Conservation (phyloP, 2,113 vertebrate genomes). For the Maccullochella peelii region DNA sequence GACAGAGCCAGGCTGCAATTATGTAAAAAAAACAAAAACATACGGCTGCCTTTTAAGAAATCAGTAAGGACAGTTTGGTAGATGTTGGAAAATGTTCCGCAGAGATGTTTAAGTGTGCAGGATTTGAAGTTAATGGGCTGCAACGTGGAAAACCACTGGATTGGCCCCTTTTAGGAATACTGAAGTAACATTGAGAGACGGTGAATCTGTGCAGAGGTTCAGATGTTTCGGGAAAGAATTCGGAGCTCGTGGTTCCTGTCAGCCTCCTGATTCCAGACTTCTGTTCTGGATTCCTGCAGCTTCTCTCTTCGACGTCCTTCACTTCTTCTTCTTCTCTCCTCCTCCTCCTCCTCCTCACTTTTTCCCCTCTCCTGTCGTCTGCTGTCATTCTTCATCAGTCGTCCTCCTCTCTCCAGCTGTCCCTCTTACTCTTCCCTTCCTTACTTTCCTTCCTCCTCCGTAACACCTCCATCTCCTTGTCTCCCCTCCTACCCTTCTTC, state of each 20-base stretch:
- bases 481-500: background rate
- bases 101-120: constrained; percentile 30
- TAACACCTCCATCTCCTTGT: background rate
- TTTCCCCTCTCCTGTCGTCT: constrained; percentile 8
- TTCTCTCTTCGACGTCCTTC: background rate
- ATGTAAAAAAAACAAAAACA: constrained; percentile 10
- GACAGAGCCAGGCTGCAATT: background rate
- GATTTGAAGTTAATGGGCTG: constrained; percentile 64
- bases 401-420: background rate
- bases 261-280: constrained; percentile 26
- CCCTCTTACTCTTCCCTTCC: background rate
- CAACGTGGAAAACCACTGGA: constrained; percentile 66
- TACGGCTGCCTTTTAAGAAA: background rate
- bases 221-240: constrained; percentile 58
- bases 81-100: constrained; percentile 56
- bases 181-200: constrained; percentile 37
- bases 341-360: constrained; percentile 1
- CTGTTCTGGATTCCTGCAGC: constrained; percentile 45
- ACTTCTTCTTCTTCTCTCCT: background rate
- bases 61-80: background rate
- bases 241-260: constrained; percentile 41
- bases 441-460: background rate
- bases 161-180: background rate
- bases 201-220: constrained; percentile 14
- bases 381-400: too few species aligned